Evolutionary conservation across 2,113 vertebrate species (phyloP).

Genomic region (Mustelus asterias): DNA sequence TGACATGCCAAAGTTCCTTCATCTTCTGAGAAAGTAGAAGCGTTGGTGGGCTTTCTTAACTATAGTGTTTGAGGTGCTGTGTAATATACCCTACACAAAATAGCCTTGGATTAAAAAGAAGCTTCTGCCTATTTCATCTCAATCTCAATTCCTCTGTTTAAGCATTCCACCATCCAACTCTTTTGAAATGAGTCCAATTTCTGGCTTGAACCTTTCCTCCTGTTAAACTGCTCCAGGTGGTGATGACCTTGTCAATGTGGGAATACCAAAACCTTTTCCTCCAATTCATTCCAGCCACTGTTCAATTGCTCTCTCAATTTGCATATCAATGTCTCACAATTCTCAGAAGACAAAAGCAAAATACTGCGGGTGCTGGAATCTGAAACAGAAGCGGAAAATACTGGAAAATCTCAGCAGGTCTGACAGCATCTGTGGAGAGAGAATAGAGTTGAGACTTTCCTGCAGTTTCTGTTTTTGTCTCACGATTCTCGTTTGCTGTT

Average conservation of each 20-base stretch:
- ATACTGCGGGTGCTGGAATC: too few relatives aligned
- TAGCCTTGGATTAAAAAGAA: neutral
- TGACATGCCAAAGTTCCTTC: too few relatives aligned
- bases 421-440: too few relatives aligned
- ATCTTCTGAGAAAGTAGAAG: too few relatives aligned
- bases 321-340: neutral
- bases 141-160: neutral
- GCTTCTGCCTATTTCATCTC: neutral
- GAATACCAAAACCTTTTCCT: neutral
- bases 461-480: neutral
- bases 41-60: too few relatives aligned
- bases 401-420: too few relatives aligned
- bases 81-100: neutral
- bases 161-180: neutral
- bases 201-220: neutral
- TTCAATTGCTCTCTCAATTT: neutral
- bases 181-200: neutral
- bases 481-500: neutral
- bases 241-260: neutral
- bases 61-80: neutral
- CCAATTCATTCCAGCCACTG: neutral
- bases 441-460: too few relatives aligned
- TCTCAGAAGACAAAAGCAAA: neutral
- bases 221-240: neutral
- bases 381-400: too few relatives aligned